Base-by-base conservation (phyloP, 2,113 vertebrate species). In the Thunnus thynnus region DNA sequence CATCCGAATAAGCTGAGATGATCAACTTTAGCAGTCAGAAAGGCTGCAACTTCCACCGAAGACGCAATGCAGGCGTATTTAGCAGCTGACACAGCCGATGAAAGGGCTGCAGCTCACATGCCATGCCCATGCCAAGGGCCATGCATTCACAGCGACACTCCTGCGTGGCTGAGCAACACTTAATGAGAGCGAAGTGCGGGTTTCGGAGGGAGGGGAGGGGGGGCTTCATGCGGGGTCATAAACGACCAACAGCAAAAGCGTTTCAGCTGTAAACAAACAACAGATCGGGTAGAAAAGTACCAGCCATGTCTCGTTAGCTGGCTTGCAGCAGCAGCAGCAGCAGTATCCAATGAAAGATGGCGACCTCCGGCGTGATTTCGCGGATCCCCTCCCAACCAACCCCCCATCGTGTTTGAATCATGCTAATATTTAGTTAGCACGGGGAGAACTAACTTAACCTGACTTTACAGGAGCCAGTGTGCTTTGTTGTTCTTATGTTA, bases 301-400 rank as follows among this genome's bases (percentile, higher is more conserved):
- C 74, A 86, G 80, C 82, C 52, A 56, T 55, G 66, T 73, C 83
- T 63, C 4, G 70, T 75, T 78, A 55, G 81, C 73, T 62, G 61
- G 72, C 60, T 75, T 51, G 62, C 70, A 87, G 80, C 75, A 89
- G 69, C 86, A 83, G 27, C 27, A 30, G 10, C 65, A 16, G 48
- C 50, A 17, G 27, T 30, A 55, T 85, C 89, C 89, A 78, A 77
- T 90, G 89, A 90, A 93, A 94, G 87, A 94, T 93, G 92, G 92
- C 88, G 92, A 92, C 92, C 91, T 92, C 92, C 90, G 83, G 90
- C 82, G 89, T 91, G 89, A 89, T 84, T 89, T 88, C 83, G 83
- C 84, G 84, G 76, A 88, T 86, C 70, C 86, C 82, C 27, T 30
- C 27, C 27, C 27, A 30, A 30, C 84, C 78, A 66, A 50, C 70